Evolutionary conservation across 1,140 invertebrate genomes (phyloP), one percentile per base, ranked within the genome.

Genomic region (Drosophila neocordata): DNA sequence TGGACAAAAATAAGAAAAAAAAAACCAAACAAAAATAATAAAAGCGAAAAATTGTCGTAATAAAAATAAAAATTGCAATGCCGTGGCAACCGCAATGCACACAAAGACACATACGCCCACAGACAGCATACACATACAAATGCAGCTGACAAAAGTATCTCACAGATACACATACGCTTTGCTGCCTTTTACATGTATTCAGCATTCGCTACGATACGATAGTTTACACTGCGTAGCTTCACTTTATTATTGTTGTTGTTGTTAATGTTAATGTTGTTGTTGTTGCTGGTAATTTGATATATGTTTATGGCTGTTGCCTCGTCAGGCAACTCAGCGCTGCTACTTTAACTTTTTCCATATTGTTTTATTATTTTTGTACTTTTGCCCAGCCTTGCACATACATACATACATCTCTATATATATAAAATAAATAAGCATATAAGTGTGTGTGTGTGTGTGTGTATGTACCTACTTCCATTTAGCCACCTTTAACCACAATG

Each of bases 301-400:
- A 85, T 85, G 81, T 85, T 85, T 85, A 85, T 85, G 81, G 81
- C 82, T 85, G 83, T 82, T 83, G 82, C 82, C 82, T 85, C 82
- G 61, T 71, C 76, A 55, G 44, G 67, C 75, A 80, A 68, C 69
- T 77, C 66, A 57, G 67, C 79, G 78, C 78, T 75, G 81, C 83
- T 85, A 85, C 82, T 85, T 85, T 85, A 85, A 85, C 81, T 87
- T 85, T 85, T 82, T 76, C 60, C 70, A 70, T 81, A 69, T 68
- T 69, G 58, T 79, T 65, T 62, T 80, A 52, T 69, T 67, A 34
- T 65, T 37, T 15, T 15, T 18, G 56, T 56, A 24, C 38, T 60
- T 62, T 62, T 72, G 69, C 69, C 66, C 61, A 37, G 69, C 58
- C 37, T 27, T 44, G 53, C 15, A 56, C 13, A 22, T n/a, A 24